These are phyloP conservation scores for Gymnogyps californianus DNA, from an alignment of 2,113 vertebrate species.

Conservation along the genomic window DNA sequence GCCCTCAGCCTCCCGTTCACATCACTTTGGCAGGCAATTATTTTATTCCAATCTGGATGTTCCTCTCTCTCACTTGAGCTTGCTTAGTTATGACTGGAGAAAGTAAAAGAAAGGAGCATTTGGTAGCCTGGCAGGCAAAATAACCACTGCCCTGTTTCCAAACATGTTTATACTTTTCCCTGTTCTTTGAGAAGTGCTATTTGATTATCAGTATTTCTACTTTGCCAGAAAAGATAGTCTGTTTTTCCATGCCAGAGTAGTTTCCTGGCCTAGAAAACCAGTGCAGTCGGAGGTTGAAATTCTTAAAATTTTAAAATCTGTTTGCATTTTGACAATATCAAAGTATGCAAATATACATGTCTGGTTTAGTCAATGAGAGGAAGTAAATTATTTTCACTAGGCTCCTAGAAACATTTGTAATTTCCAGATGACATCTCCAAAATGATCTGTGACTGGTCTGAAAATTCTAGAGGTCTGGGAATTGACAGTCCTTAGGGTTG, in stretches of 20 bases:
- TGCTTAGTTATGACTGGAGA: not conserved
- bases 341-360: not conserved
- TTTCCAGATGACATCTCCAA: not conserved
- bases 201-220: not conserved
- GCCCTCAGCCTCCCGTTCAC: not conserved
- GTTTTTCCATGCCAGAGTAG: not conserved
- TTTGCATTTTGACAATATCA: not conserved
- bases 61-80: not conserved
- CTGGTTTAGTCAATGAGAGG: not conserved
- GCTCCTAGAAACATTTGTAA: not conserved
- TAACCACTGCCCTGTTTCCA: fast-evolving
- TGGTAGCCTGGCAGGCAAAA: not conserved
- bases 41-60: not conserved
- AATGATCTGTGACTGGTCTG: not conserved
- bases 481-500: not conserved
- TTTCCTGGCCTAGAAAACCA: not conserved
- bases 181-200: not conserved
- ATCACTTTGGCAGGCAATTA: not conserved
- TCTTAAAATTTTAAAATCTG: not conserved
- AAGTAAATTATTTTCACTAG: not conserved
- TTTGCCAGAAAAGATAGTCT: not conserved
- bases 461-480: not conserved
- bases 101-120: not conserved
- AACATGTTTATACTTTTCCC: not conserved
- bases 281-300: not conserved